Percentiles rank a stretch among this genome's conserved stretches.
phyloP scores from a whole-genome alignment of 2,113 vertebrate species.

The Chascanopsetta lugubris region DNA sequence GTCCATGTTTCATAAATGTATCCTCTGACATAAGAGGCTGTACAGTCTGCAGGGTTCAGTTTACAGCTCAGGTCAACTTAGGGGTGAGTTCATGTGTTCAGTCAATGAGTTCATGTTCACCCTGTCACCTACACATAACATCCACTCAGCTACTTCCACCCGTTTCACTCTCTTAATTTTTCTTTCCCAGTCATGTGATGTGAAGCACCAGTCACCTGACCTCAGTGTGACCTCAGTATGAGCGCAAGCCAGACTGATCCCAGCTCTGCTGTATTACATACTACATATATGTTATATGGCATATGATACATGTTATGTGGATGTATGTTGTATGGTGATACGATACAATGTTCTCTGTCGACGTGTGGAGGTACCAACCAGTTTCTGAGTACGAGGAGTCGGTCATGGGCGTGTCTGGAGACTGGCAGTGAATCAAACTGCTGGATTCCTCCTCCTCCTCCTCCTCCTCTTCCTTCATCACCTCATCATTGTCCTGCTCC shows the following conservation, averaged over 20 bases:
- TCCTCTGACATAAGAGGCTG: too few species aligned
- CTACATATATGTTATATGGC: too few species aligned
- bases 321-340: too few species aligned
- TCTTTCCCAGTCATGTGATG: constrained; percentile 1
- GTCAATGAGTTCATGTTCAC: background rate
- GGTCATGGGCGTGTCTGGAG: constrained; percentile 70
- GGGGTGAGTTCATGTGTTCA: background rate
- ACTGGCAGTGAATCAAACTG: constrained; percentile 64
- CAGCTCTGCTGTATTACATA: too few species aligned
- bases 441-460: constrained; percentile 67
- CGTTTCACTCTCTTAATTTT: background rate
- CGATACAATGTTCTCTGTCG: background rate
- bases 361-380: constrained; percentile 55
- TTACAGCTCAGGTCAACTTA: too few species aligned
- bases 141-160: background rate
- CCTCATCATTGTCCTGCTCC: constrained; percentile 67
- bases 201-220: background rate
- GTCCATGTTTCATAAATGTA: too few species aligned
- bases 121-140: background rate
- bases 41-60: too few species aligned
- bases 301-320: too few species aligned
- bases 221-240: constrained; percentile 10
- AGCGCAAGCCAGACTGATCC: too few species aligned
- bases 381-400: constrained; percentile 79
- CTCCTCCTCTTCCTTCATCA: constrained; percentile 69